Conservation (phyloP, 2,113 vertebrate genomes). For the Rhinopomastus cyanomelas region DNA sequence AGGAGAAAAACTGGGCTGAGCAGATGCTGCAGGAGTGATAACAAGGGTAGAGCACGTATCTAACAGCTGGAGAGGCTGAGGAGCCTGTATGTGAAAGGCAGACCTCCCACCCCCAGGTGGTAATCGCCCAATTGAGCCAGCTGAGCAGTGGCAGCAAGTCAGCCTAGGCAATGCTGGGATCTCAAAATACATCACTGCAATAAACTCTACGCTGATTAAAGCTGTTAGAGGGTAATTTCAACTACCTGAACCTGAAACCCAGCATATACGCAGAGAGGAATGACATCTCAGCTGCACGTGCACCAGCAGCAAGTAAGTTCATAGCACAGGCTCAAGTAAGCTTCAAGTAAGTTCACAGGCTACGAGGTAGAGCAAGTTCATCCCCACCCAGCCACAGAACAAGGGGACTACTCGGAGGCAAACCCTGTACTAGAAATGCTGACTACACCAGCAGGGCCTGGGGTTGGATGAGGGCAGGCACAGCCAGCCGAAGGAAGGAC, state of each 20-base stretch:
- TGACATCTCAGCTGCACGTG: fast-evolving
- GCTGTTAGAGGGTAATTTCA: not conserved
- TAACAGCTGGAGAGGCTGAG: not conserved
- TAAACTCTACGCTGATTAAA: not conserved
- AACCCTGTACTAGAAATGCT: not conserved
- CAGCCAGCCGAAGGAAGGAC: fast-evolving
- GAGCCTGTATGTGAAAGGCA: not conserved
- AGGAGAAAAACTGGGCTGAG: not conserved
- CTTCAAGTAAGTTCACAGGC: not conserved
- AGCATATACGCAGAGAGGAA: not conserved
- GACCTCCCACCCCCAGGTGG: fast-evolving
- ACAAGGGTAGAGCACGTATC: not conserved
- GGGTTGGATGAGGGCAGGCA: not conserved
- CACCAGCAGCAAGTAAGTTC: not conserved
- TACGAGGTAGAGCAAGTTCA: not conserved
- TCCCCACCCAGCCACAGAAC: not conserved
- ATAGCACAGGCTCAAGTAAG: not conserved
- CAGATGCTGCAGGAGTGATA: not conserved
- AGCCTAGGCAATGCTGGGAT: not conserved
- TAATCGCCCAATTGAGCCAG: not conserved
- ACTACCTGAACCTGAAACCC: not conserved
- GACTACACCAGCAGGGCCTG: not conserved
- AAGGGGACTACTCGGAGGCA: not conserved
- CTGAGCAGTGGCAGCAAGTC: not conserved
- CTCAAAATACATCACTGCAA: not conserved